Evolutionary conservation across 2,113 vertebrate genomes (phyloP).

Genomic region (Petrocephalus microphthalmus): DNA sequence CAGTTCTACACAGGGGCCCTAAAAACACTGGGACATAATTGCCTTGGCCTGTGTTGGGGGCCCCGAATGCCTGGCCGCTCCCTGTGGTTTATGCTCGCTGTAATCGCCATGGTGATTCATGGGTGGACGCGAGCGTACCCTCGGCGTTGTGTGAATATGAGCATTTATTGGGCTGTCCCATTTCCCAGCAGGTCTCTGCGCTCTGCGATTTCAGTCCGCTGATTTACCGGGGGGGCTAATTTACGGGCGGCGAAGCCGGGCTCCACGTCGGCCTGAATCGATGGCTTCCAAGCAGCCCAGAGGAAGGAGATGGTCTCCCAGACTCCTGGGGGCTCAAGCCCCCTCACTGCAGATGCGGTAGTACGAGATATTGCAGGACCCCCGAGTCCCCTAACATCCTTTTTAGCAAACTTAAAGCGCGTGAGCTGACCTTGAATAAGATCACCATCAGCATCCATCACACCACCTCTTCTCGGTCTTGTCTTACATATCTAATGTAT

Average conservation of each 20-base stretch:
- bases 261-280: neutral
- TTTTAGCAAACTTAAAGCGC: neutral
- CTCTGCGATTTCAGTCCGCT: neutral
- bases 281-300: neutral
- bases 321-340: neutral
- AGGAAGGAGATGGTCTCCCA: neutral
- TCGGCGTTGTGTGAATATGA: neutral
- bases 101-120: neutral
- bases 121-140: neutral
- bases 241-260: neutral
- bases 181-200: neutral
- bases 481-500: neutral
- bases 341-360: neutral
- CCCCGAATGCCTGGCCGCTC: neutral
- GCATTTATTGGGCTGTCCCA: neutral
- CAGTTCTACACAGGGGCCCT: neutral
- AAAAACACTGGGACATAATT: neutral
- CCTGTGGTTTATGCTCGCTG: neutral
- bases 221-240: neutral
- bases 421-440: constrained; percentile 32
- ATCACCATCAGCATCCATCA: neutral
- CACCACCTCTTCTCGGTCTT: neutral
- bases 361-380: neutral
- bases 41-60: neutral
- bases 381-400: neutral